phyloP scores from a whole-genome alignment of 2,797 vertebrate genomes.

The Acipenser oxyrinchus region DNA sequence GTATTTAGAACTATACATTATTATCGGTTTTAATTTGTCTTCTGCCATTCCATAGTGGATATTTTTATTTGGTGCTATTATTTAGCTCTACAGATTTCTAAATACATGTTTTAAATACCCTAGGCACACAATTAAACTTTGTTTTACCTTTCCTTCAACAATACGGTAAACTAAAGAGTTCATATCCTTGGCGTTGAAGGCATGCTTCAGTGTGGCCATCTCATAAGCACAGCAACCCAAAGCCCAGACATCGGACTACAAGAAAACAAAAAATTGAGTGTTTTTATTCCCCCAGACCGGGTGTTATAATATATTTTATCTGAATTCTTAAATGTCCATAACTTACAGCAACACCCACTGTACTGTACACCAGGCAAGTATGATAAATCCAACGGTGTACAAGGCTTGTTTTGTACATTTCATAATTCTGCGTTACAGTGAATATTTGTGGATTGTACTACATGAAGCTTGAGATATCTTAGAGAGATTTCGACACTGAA shows the following conservation, averaged over 20 bases:
- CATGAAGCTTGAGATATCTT: too few relatives aligned
- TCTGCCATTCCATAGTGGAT: not conserved
- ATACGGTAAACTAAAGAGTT: slow-evolving; percentile 94
- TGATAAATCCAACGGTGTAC: too few relatives aligned
- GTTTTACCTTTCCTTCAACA: slow-evolving; percentile 88
- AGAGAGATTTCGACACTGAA: too few relatives aligned
- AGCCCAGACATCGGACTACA: slow-evolving; percentile 94
- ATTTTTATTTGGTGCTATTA: not conserved
- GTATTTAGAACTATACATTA: too few relatives aligned
- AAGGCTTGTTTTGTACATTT: too few relatives aligned
- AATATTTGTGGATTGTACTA: too few relatives aligned
- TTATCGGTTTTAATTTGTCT: too few relatives aligned
- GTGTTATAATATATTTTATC: too few relatives aligned
- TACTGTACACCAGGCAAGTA: too few relatives aligned
- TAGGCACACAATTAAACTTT: not conserved
- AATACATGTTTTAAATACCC: not conserved
- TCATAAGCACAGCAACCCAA: slow-evolving; percentile 96
- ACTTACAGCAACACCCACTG: too few relatives aligned
- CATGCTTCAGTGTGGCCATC: slow-evolving; percentile 92
- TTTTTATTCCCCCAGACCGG: too few relatives aligned
- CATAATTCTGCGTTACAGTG: too few relatives aligned
- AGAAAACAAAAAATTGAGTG: slow-evolving; percentile 21
- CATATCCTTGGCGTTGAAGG: slow-evolving; percentile 97
- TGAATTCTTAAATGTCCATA: not conserved
- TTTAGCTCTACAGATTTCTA: not conserved